phyloP scores from a whole-genome alignment of 2,113 vertebrate species.

The Actenoides hombroni region DNA sequence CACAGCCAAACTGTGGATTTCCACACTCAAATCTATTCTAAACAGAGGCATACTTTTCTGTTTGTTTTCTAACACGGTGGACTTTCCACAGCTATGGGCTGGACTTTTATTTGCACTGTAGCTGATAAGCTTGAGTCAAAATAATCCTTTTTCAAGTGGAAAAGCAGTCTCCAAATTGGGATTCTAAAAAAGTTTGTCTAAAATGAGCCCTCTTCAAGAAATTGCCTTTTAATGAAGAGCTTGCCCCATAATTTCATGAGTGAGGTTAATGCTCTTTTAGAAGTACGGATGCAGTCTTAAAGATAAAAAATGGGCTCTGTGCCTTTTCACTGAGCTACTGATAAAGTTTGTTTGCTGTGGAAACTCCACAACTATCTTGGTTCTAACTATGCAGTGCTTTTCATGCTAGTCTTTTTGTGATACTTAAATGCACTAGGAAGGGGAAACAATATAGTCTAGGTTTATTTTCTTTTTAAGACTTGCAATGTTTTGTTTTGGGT shows the following conservation, averaged over 20 bases:
- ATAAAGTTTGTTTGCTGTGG: not conserved
- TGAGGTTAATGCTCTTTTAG: not conserved
- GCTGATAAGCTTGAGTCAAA: not conserved
- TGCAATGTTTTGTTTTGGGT: not conserved
- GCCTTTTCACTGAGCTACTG: not conserved
- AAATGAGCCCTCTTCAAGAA: not conserved
- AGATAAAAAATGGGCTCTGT: conserved; percentile 4
- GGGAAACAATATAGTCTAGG: not conserved
- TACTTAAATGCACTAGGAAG: not conserved
- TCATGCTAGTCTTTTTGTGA: not conserved
- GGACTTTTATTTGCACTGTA: not conserved
- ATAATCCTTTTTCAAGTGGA: not conserved
- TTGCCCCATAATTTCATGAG: not conserved
- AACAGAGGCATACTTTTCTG: conserved; percentile 36
- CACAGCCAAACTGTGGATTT: not conserved
- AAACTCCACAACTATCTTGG: not conserved
- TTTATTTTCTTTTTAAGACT: not conserved
- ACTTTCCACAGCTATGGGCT: not conserved
- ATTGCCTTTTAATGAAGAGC: not conserved
- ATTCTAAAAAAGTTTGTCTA: not conserved
- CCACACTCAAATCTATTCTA: not conserved
- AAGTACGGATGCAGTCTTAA: not conserved
- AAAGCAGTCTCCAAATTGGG: not conserved
- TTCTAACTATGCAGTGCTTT: not conserved
- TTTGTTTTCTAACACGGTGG: not conserved